Evolutionary conservation across 1,140 invertebrate genomes (phyloP), one percentile per base, ranked within the genome.

Genomic region (Leptestheria dahalacensis): DNA sequence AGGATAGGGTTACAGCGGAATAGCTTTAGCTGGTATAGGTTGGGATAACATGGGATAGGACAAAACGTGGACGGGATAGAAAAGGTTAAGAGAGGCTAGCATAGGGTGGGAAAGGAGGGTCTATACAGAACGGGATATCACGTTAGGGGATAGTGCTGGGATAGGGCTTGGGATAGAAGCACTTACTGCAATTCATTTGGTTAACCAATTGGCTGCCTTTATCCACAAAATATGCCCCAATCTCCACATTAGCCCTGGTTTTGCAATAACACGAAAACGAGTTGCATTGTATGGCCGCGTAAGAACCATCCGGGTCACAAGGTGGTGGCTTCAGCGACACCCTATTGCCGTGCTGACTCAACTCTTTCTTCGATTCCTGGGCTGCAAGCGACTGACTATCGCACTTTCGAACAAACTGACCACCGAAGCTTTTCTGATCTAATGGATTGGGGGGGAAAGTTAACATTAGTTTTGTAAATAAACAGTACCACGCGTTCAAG

Each of bases 271-370:
- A 60, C 48, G 50, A 28, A 49, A 23, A 33, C 11, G 25, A 48
- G 18, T 24, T 25, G 49, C 58, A 60, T n/a, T 60, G 58, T 29
- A 51, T 60, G 33, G 58, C 25, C 21, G 49, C 49, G 51, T 52
- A 60, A 20, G 58, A 60, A 11, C 58, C 58, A 29, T 60, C 58
- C 12, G 58, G 58, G 28, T 60, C 58, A 23, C 58, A 60, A 6
- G n/a, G 47, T 15, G 49, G 33, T 10, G 26, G 20, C n/a, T 4
- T 10, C 11, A 60, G 28, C 48, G 24, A 21, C n/a, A 25, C 15
- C 28, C 26, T 33, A n/a, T 20, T 26, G 49, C 58, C 58, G 28
- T 60, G 58, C 25, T 51, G 41, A 11, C 26, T 18, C 51, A 60
- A 33, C 25, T 60, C 58, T 3, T 50, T 50, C 15, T 41, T 26